Evolutionary conservation across 2,113 vertebrate species (phyloP).

Genomic region (Sinocyclocheilus anshuiensis): DNA sequence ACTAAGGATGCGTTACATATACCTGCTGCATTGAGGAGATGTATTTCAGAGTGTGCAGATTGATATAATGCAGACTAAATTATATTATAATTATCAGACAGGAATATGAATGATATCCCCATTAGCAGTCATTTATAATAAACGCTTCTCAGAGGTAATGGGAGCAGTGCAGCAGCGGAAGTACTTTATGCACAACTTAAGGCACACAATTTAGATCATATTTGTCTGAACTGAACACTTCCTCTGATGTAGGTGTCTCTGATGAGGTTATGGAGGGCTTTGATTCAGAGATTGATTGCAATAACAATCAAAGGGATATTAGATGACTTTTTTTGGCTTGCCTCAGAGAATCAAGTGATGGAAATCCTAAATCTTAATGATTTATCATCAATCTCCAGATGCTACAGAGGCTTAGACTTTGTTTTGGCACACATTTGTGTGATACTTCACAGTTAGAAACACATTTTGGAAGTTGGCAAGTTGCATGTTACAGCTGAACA

Average conservation of each 20-base stretch:
- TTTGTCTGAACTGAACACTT: not conserved
- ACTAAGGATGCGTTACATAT: slow-evolving; percentile 43
- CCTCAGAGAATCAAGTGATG: not conserved
- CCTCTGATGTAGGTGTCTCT: not conserved
- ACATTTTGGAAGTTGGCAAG: not conserved
- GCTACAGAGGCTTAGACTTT: not conserved
- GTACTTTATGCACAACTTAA: not conserved
- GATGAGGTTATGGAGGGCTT: not conserved
- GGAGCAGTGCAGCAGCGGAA: not conserved
- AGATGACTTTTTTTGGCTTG: not conserved
- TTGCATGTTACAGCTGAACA: not conserved
- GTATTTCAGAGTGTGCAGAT: not conserved
- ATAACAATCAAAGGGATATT: not conserved
- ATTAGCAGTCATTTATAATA: slow-evolving; percentile 27
- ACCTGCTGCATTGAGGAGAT: not conserved
- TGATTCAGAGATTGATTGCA: not conserved
- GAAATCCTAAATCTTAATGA: not conserved
- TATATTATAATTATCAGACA: slow-evolving; percentile 2
- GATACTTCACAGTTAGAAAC: not conserved
- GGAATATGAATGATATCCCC: slow-evolving; percentile 18
- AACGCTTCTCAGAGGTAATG: slow-evolving; percentile 7
- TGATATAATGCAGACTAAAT: not conserved
- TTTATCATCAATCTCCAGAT: not conserved
- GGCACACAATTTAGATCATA: slow-evolving; percentile 20
- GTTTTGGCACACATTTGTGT: not conserved